A percentile compares a stretch with the other conserved stretches of the same genome.
phyloP scores from a whole-genome alignment of 2,113 vertebrate species.

The Paramormyrops kingsleyae region DNA sequence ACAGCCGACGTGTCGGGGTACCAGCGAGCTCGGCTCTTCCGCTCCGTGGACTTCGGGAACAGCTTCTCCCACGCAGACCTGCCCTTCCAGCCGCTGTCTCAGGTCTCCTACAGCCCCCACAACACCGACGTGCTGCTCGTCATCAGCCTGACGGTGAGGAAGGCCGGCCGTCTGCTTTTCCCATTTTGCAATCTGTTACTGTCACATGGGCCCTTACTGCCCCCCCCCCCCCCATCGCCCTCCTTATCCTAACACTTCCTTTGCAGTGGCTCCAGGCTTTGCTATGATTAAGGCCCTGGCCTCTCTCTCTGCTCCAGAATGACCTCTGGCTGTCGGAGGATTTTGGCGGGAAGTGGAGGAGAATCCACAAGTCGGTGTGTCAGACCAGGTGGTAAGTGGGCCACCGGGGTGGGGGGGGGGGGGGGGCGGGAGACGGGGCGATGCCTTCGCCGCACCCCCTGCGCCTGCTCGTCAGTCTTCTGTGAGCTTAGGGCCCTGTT shows the following conservation, averaged over 20 bases:
- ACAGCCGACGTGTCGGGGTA: slow-evolving; percentile 74
- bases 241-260: not conserved
- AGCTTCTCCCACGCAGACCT: slow-evolving; percentile 67
- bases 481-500: not conserved
- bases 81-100: slow-evolving; percentile 72
- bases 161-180: not conserved
- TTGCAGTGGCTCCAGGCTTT: not conserved
- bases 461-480: not conserved
- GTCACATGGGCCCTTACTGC: not conserved
- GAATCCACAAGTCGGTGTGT: slow-evolving; percentile 76
- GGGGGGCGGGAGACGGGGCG: not conserved
- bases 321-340: slow-evolving; percentile 81
- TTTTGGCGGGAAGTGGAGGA: slow-evolving; percentile 74
- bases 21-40: slow-evolving; percentile 67
- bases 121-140: slow-evolving; percentile 62
- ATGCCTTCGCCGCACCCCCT: not conserved
- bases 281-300: not conserved
- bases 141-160: slow-evolving; percentile 72
- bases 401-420: not conserved
- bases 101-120: slow-evolving; percentile 72
- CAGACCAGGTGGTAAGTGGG: slow-evolving; percentile 76
- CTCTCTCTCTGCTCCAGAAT: slow-evolving; percentile 57
- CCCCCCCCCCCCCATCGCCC: not conserved
- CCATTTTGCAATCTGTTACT: not conserved
- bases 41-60: slow-evolving; percentile 73